Evolutionary conservation across 2,888 invertebrate species (phyloP).

Genomic region (Latheticus oryzae): DNA sequence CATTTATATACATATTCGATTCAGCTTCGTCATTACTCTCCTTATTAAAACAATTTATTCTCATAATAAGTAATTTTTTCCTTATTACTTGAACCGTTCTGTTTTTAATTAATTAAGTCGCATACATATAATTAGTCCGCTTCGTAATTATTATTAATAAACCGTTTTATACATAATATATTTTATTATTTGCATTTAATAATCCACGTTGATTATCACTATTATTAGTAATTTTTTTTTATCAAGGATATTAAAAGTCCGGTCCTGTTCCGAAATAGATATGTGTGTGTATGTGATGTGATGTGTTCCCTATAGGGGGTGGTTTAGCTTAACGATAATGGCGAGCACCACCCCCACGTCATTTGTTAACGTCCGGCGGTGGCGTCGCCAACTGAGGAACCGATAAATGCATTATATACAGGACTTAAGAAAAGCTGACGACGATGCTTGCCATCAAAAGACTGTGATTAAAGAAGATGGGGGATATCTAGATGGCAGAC

Average conservation of each 20-base stretch:
- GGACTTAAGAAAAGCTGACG: slow-evolving; percentile 14
- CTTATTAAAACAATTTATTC: slow-evolving; percentile 25
- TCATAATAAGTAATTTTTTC: slow-evolving; percentile 14
- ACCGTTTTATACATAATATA: slow-evolving; percentile 23
- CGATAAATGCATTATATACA: slow-evolving; percentile 35
- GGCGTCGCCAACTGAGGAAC: slow-evolving; percentile 54
- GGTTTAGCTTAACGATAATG: slow-evolving; percentile 37
- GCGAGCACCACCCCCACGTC: slow-evolving; percentile 55
- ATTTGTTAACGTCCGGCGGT: slow-evolving; percentile 60
- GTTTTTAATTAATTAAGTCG: slow-evolving; percentile 27
- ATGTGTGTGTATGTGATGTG: no score
- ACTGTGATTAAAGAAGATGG: no score
- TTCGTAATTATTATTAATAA: slow-evolving; percentile 27
- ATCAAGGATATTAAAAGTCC: no score
- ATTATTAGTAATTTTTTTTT: no score
- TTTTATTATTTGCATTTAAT: slow-evolving; percentile 16
- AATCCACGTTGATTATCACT: no score
- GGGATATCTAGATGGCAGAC: no score
- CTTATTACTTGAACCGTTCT: slow-evolving; percentile 14
- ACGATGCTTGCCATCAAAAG: no score
- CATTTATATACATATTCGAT: no score
- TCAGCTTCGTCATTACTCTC: slow-evolving; percentile 27
- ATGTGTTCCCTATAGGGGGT: slow-evolving; percentile 16
- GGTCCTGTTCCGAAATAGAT: slow-evolving; percentile 9
- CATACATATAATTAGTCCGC: slow-evolving; percentile 20